These are phyloP conservation scores for Agrilus biguttatus DNA, from an alignment of 2,888 invertebrate species.

Conservation along the genomic window DNA sequence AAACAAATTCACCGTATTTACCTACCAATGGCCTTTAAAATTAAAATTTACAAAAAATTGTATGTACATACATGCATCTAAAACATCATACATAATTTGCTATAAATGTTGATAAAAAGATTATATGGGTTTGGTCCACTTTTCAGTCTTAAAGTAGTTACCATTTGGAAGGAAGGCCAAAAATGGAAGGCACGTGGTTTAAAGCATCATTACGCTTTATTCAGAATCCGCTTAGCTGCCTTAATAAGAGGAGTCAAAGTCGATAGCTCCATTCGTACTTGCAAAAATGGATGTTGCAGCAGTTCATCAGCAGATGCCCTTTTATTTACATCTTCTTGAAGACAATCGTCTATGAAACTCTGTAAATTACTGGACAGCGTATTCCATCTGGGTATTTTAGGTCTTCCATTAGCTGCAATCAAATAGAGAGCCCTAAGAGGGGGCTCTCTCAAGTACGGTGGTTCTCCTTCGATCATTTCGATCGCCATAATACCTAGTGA, in stretches of 20 bases:
- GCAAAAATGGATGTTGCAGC: constrained; percentile 64
- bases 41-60: no score
- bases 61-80: no score
- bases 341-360: constrained; percentile 75
- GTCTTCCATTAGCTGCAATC: constrained; percentile 90
- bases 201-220: constrained; percentile 32
- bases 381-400: constrained; percentile 73
- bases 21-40: no score
- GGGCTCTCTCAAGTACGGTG: constrained; percentile 91
- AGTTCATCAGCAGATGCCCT: constrained; percentile 66
- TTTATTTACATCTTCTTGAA: constrained; percentile 70
- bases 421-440: constrained; percentile 84
- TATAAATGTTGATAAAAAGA: no score
- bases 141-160: no score
- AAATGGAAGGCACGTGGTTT: no score
- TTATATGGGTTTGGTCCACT: no score
- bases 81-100: no score
- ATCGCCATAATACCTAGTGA: constrained; percentile 97
- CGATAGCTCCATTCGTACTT: constrained; percentile 63
- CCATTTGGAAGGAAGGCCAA: no score
- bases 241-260: constrained; percentile 79
- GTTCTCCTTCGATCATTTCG: constrained; percentile 94
- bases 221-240: constrained; percentile 77
- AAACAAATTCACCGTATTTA: no score
- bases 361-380: constrained; percentile 63